Conservation (phyloP, 2,113 vertebrate species). For the Brachirus orientalis region DNA sequence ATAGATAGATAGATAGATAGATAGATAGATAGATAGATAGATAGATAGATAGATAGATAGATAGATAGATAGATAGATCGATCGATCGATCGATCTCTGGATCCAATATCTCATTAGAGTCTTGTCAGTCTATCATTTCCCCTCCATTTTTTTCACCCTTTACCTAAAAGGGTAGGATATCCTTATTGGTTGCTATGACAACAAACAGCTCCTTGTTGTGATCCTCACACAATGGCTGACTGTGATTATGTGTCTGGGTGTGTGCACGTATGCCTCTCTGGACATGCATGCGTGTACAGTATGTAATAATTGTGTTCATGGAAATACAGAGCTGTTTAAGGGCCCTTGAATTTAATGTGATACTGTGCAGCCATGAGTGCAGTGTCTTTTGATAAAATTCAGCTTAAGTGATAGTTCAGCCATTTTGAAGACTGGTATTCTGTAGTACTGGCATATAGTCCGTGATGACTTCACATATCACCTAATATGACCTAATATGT, state of each 20-base stretch:
- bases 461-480: too few species aligned
- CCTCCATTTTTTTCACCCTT: constrained; percentile 60
- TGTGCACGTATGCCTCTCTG: constrained; percentile 26
- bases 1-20: constrained; percentile 1
- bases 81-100: constrained; percentile 29
- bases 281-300: too few species aligned
- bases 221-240: constrained; percentile 80
- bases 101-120: constrained; percentile 69
- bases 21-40: constrained; percentile 24
- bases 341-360: too few species aligned
- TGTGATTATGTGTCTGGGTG: constrained; percentile 63
- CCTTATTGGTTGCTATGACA: constrained; percentile 86
- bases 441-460: too few species aligned
- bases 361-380: too few species aligned
- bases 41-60: constrained; percentile 31
- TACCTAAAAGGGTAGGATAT: constrained; percentile 78
- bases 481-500: too few species aligned
- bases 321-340: too few species aligned
- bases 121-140: constrained; percentile 69
- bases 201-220: constrained; percentile 84
- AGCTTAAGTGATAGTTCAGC: too few species aligned
- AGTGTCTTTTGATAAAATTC: too few species aligned
- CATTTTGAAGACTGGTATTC: too few species aligned
- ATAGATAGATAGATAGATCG: too few species aligned
- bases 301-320: too few species aligned